A percentile compares a stretch with the other conserved stretches of the same genome.
phyloP scores from a whole-genome alignment of 2,888 invertebrate species.

The Parnassius orleans region DNA sequence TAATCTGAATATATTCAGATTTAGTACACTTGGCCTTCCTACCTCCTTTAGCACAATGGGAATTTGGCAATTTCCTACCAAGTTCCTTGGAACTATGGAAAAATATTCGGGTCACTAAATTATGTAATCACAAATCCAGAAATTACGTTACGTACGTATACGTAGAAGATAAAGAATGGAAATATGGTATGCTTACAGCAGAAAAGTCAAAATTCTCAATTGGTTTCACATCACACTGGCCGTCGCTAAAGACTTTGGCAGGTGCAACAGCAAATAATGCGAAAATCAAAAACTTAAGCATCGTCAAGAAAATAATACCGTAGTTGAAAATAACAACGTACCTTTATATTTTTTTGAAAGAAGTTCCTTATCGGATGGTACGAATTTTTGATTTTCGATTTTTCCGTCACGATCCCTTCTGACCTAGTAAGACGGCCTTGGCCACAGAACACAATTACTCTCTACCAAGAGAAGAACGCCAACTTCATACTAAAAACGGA shows the following conservation, averaged over 20 bases:
- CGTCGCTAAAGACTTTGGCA: conserved; percentile 52
- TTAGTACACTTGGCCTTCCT: conserved; percentile 41
- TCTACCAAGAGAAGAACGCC: too few species aligned
- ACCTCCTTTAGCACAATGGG: conserved; percentile 28
- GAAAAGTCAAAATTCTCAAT: conserved; percentile 60
- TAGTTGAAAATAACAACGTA: too few species aligned
- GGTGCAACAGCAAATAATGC: conserved; percentile 47
- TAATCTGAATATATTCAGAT: too few species aligned
- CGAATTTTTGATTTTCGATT: too few species aligned
- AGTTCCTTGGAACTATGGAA: conserved; percentile 29
- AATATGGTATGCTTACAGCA: conserved; percentile 37
- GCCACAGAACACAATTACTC: too few species aligned
- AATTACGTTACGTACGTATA: too few species aligned
- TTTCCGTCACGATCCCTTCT: too few species aligned
- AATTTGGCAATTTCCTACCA: conserved; percentile 38
- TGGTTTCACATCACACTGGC: conserved; percentile 53
- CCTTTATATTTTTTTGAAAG: too few species aligned
- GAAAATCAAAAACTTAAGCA: conserved; percentile 39
- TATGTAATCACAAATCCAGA: neutral
- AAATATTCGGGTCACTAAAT: neutral
- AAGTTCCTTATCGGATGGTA: too few species aligned
- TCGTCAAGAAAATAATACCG: neutral
- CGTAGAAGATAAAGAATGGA: neutral
- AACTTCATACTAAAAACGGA: too few species aligned
- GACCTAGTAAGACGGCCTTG: too few species aligned